Base-by-base conservation (phyloP, 2,888 invertebrate species). In the Nephrocerus scutellatus region DNA sequence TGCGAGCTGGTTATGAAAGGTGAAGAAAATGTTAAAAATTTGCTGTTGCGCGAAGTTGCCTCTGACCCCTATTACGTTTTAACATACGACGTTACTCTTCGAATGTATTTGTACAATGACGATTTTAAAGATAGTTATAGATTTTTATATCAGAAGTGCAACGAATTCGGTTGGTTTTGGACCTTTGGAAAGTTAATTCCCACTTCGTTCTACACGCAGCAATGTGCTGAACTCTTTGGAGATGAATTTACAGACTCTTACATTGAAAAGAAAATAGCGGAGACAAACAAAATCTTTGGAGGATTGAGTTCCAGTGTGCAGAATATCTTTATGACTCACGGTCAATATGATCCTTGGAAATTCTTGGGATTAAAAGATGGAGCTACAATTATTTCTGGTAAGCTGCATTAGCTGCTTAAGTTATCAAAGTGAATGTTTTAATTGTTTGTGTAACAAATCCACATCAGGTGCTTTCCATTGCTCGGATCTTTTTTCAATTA, bases 91-190 rank as follows among this genome's bases (percentile, higher is more conserved):
- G 4, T 5, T 5, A 18, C n/a, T n/a, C n/a, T n/a, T n/a, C n/a
- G n/a, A n/a, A n/a, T n/a, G n/a, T 23, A 4, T 12, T n/a, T n/a
- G n/a, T n/a, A n/a, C n/a, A n/a, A n/a, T n/a, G n/a, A n/a, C n/a
- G n/a, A n/a, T 31, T 29, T 18, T 31, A 25, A 18, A 46, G 46
- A 29, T 13, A 74, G 6, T 19, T 14, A 12, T 38, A 86, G 86
- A 86, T 87, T 87, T 87, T 72, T 71, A 1, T 86, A 83, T 62
- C 87, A 88, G 67, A 84, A 84, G 0, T 90, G 89, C 63, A 79
- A 77, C 25, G 85, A 89, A 68, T 88, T 79, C 65, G 89, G 87
- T 33, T 88, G 80, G 72, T 86, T 74, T 63, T 86, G 86, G 68
- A 79, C 82, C 2, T 75, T 76, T 3, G 60, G 61, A 5, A 44